phyloP scores from a whole-genome alignment of 1,140 invertebrate genomes.

The Ceratina japonica region DNA sequence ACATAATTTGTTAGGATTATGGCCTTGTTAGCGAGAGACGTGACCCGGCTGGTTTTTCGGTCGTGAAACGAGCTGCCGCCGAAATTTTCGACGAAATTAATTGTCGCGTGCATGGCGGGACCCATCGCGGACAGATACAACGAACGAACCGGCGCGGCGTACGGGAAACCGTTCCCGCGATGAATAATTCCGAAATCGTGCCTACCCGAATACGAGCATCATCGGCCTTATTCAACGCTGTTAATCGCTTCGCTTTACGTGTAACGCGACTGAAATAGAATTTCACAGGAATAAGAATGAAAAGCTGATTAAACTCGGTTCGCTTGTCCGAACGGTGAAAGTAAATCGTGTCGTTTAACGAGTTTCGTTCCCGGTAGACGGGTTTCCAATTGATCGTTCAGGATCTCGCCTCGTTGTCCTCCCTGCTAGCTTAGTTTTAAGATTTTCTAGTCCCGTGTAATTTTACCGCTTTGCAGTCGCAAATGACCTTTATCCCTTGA shows the following conservation, averaged over 20 bases:
- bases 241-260: slow-evolving; percentile 37
- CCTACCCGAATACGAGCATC: slow-evolving; percentile 6
- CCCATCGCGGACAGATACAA: neutral
- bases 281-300: slow-evolving; percentile 6
- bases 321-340: slow-evolving; percentile 13
- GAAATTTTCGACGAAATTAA: slow-evolving; percentile 8
- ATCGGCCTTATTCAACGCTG: slow-evolving; percentile 20
- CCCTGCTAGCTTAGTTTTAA: neutral
- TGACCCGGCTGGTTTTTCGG: neutral
- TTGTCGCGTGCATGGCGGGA: neutral
- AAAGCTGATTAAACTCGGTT: slow-evolving; percentile 24
- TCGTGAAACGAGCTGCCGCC: neutral
- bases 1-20: neutral
- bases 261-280: slow-evolving; percentile 3
- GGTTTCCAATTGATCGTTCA: neutral
- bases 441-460: neutral
- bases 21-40: neutral
- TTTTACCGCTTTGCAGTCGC: too few relatives aligned
- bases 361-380: neutral
- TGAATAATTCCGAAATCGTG: slow-evolving; percentile 25
- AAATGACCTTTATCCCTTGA: too few relatives aligned
- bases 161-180: slow-evolving; percentile 1
- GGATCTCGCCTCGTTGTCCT: neutral
- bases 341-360: slow-evolving; percentile 33
- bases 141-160: too few relatives aligned